A percentile compares a stretch with the other conserved stretches of the same genome.
These are phyloP conservation scores for Trichogramma evanescens DNA, from an alignment of 2,888 invertebrate genomes.

Conservation along the genomic window DNA sequence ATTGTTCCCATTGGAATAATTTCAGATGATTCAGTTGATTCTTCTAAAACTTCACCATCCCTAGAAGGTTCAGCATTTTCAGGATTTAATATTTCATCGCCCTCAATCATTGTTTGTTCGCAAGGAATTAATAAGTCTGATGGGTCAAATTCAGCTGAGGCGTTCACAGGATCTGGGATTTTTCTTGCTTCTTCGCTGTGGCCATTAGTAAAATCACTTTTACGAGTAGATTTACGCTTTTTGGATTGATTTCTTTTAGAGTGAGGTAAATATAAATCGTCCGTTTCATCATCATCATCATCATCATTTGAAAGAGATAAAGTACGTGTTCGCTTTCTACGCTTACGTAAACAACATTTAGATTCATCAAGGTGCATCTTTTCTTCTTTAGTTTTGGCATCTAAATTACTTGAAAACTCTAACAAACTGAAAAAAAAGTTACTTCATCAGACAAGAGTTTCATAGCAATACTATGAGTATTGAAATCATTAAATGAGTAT, in stretches of 20 bases:
- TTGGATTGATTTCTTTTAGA: conserved; percentile 3
- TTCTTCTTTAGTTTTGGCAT: conserved; percentile 30
- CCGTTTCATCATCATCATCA: conserved; percentile 26
- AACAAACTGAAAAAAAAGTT: conserved; percentile 31
- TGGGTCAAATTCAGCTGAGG: conserved; percentile 9
- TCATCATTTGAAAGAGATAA: conserved; percentile 39
- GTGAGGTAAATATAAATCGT: neutral
- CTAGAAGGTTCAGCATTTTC: conserved; percentile 10
- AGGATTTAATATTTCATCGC: conserved; percentile 26
- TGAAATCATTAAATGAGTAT: neutral
- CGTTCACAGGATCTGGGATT: neutral
- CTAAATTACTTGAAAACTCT: conserved; percentile 30
- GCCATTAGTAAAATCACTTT: neutral
- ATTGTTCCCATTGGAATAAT: no score
- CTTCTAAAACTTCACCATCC: neutral
- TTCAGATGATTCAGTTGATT: no score
- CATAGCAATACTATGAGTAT: neutral
- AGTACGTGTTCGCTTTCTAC: conserved; percentile 30
- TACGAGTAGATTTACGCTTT: conserved; percentile 23
- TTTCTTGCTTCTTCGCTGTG: neutral
- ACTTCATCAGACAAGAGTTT: neutral
- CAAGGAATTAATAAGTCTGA: conserved; percentile 28
- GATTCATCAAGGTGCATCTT: conserved; percentile 42
- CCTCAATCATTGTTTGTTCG: conserved; percentile 38
- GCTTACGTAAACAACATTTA: conserved; percentile 38